Evolutionary conservation across 2,888 invertebrate species (phyloP), one percentile per base, ranked within the genome.

Genomic region (Lasioglossum pauxillum): DNA sequence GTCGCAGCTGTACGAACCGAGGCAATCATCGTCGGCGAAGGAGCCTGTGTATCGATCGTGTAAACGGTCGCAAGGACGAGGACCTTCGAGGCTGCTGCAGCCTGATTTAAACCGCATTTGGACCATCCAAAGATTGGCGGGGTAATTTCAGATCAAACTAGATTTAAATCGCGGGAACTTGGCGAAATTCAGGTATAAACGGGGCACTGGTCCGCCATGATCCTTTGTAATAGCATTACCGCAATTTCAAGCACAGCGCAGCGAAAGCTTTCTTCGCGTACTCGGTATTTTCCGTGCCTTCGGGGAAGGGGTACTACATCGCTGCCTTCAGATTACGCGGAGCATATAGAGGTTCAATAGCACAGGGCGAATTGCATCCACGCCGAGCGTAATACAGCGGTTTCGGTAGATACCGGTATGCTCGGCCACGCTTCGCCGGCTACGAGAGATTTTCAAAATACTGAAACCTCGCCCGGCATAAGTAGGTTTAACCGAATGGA

Each of bases 401-500:
- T 86, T 82, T 82, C 60, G 64, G 74, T 67, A 14, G 67, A 5
- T 64, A 57, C 57, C 41, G 44, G 64, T n/a, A 41, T 14, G 64
- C 78, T 69, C 78, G 53, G n/a, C 74, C 64, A 83, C 78, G 80
- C 75, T 78, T 41, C 77, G 53, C 79, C 72, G 53, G 67, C 35
- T 83, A 57, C 69, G 80, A 38, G 72, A 57, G 57, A 82, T 89
- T 87, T 83, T 71, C 86, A 83, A 90, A 90, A 88, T 80, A 80
- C 76, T 80, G 78, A 71, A 75, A 84, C 78, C 77, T 74, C 19
- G 10, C 46, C 69, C 77, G 75, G 73, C 78, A 76, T 83, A 90
- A 90, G 88, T 85, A 83, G 83, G 78, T 87, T 90, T 82, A 84
- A 80, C 87, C 84, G 82, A 83, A 85, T 88, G 85, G 85, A 89